Evolutionary conservation across 2,797 vertebrate genomes (phyloP).

Genomic region (Steatocranus sp.): DNA sequence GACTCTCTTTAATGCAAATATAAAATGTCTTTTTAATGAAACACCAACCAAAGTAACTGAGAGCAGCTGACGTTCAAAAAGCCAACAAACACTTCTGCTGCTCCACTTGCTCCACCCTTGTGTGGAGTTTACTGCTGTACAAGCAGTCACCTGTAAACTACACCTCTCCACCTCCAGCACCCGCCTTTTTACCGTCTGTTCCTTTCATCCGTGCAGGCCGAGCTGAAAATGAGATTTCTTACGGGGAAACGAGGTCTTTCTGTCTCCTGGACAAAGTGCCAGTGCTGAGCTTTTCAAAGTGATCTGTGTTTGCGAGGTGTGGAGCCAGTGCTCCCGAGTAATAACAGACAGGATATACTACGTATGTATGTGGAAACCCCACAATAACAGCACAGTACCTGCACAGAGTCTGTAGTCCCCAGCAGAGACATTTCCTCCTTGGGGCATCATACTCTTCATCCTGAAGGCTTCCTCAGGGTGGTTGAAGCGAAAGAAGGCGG

Average conservation of each 20-base stretch:
- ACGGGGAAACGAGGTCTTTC: not conserved
- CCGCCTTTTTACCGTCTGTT: slow-evolving; percentile 9
- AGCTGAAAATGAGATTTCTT: not conserved
- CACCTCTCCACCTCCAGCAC: not conserved
- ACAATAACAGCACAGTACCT: slow-evolving; percentile 72
- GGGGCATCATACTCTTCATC: slow-evolving; percentile 95
- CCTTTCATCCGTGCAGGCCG: slow-evolving; percentile 14
- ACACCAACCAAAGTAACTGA: not conserved
- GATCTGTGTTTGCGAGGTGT: not conserved
- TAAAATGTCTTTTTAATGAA: not conserved
- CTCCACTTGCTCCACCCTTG: not conserved
- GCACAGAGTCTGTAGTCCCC: slow-evolving; percentile 61
- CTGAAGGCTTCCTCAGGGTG: slow-evolving; percentile 93
- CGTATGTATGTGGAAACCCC: not conserved
- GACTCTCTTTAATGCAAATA: not conserved
- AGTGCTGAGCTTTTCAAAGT: not conserved
- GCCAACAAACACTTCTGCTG: not conserved
- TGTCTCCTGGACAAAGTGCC: slow-evolving; percentile 9
- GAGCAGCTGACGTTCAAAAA: not conserved
- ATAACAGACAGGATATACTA: not conserved
- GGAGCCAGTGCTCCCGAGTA: not conserved
- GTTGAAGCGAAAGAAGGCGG: slow-evolving; percentile 93
- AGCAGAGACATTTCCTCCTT: slow-evolving; percentile 52
- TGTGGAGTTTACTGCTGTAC: not conserved
- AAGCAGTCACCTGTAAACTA: slow-evolving; percentile 53